phyloP scores from a whole-genome alignment of 2,888 invertebrate genomes.

The Tetranychus truncatus region DNA sequence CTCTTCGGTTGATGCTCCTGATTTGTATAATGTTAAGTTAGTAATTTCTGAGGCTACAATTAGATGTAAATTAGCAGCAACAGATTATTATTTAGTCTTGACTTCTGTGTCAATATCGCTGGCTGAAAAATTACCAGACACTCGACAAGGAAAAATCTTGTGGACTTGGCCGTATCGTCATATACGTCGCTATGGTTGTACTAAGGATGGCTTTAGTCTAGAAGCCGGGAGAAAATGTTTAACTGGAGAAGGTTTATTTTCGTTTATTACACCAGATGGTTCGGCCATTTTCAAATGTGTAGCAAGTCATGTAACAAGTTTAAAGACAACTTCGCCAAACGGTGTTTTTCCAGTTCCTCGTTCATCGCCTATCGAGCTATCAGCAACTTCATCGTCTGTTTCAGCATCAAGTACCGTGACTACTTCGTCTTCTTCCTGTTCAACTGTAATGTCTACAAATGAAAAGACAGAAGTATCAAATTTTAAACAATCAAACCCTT shows the following conservation, averaged over 20 bases:
- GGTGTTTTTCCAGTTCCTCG: not conserved
- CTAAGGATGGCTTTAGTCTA: slow-evolving; percentile 29
- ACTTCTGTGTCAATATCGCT: slow-evolving; percentile 2
- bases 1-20: slow-evolving; percentile 27
- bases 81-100: slow-evolving; percentile 1
- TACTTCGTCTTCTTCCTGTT: too few relatives aligned
- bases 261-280: slow-evolving; percentile 23
- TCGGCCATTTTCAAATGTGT: slow-evolving; percentile 18
- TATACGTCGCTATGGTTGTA: slow-evolving; percentile 30
- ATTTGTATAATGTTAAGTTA: slow-evolving; percentile 14
- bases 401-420: too few relatives aligned
- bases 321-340: slow-evolving; percentile 12
- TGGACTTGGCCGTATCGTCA: slow-evolving; percentile 29
- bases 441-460: too few relatives aligned
- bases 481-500: too few relatives aligned
- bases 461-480: too few relatives aligned
- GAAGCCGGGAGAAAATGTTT: slow-evolving; percentile 31
- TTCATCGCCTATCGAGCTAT: not conserved
- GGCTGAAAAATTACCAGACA: slow-evolving; percentile 4
- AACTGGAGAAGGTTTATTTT: slow-evolving; percentile 30
- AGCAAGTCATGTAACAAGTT: slow-evolving; percentile 18
- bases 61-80: not conserved
- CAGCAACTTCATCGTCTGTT: too few relatives aligned
- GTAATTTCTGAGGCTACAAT: not conserved
- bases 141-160: slow-evolving; percentile 1